Percentiles rank a stretch among this genome's conserved stretches.
Conservation (phyloP, 2,113 vertebrate species). For the Cinclus cinclus region DNA sequence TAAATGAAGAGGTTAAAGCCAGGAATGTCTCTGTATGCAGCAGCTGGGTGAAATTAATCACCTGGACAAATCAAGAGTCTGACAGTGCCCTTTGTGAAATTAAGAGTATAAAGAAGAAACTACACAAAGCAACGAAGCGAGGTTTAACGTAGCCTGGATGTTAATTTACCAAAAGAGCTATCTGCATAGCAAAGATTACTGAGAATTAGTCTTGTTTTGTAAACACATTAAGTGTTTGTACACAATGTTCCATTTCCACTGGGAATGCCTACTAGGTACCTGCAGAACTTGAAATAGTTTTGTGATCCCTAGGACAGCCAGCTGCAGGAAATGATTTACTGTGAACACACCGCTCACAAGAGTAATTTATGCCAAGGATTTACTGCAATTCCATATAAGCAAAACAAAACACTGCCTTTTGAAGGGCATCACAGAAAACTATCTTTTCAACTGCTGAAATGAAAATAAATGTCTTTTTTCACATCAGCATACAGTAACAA, state of each 20-base stretch:
- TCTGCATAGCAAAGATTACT: not conserved
- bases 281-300: not conserved
- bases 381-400: not conserved
- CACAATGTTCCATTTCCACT: not conserved
- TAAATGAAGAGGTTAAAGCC: not conserved
- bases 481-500: conserved; percentile 16
- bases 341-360: not conserved
- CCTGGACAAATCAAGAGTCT: not conserved
- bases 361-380: not conserved
- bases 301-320: not conserved
- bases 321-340: not conserved
- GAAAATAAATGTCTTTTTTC: conserved; percentile 30
- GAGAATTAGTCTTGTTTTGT: not conserved
- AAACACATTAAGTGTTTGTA: not conserved
- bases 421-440: not conserved
- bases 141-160: not conserved
- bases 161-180: not conserved
- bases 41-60: conserved; percentile 7
- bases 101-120: not conserved
- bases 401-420: not conserved
- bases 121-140: not conserved
- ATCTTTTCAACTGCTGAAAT: conserved; percentile 15
- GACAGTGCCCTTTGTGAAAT: not conserved
- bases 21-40: not conserved
- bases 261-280: not conserved